Percentiles rank a stretch among this genome's conserved stretches.
Conservation (phyloP, 2,888 invertebrate genomes). For the Leuctra nigra region DNA sequence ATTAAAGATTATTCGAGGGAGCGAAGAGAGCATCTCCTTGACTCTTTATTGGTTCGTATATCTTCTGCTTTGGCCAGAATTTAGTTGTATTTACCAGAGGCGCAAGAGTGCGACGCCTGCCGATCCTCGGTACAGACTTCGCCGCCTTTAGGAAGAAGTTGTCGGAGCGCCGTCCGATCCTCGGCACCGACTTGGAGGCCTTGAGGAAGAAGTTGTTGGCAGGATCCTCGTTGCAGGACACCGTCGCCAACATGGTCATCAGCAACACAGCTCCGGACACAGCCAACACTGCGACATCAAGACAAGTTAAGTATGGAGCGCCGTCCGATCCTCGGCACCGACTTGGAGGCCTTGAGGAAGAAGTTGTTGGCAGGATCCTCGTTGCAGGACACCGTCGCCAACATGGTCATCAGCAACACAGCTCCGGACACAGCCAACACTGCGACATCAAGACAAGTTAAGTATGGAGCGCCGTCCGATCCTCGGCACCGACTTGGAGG, state of each 20-base stretch:
- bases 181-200: slow-evolving; percentile 38
- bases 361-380: slow-evolving; percentile 34
- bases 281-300: slow-evolving; percentile 2
- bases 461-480: no score
- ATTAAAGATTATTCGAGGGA: no score
- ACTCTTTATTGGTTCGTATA: no score
- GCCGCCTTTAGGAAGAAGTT: slow-evolving; percentile 45
- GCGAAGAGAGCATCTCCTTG: no score
- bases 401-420: neutral
- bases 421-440: neutral
- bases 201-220: slow-evolving; percentile 34
- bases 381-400: neutral
- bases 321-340: slow-evolving; percentile 43
- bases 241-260: neutral
- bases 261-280: neutral
- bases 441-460: neutral
- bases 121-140: slow-evolving; percentile 45
- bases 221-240: slow-evolving; percentile 4
- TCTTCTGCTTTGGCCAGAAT: no score
- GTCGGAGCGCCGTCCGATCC: slow-evolving; percentile 36
- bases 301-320: no score
- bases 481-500: slow-evolving; percentile 44
- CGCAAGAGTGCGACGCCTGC: slow-evolving; percentile 29
- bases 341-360: slow-evolving; percentile 45
- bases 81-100: slow-evolving; percentile 23